Evolutionary conservation across 2,797 vertebrate genomes (phyloP), one percentile per base, ranked within the genome.

Genomic region (Furcifer pardalis): DNA sequence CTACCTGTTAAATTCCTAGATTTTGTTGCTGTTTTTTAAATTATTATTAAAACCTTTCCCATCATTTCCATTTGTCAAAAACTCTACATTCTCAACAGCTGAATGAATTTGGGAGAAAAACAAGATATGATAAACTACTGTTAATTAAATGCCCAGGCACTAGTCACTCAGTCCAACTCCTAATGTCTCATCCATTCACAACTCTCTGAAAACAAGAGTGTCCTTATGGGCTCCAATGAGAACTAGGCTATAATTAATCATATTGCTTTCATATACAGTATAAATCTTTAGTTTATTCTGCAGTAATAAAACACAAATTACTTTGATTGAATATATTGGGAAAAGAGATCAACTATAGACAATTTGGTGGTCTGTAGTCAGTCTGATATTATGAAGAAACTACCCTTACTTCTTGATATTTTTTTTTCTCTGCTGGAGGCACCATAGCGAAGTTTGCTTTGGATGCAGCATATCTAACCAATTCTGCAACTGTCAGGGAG

Each of bases 91-190:
- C 60, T 30, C 79, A 12, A 66, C 82, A 7, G 2, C 19, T 63
- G 30, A 79, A 2, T 76, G 83, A 76, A 35, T 87, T 76, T 79
- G 78, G 79, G 0, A 81, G 59, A 91, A 90, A 76, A 75, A 79
- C 72, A 78, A 86, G 82, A 69, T 81, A 78, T 63, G 5, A 52
- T 2, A 56, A 5, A 82, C 66, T 10, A 88, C 4, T 65, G 68
- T 72, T 80, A 84, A 83, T 81, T 86, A 52, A 76, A 44, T 37
- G 9, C 42, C 32, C 12, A 75, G 42, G 49, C 9, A 32, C 65
- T 79, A 79, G 40, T 56, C 44, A 83, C 42, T 13, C 25, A 25
- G 23, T 19, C 27, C 10, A 23, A 17, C 42, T 76, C 42, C 71
- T 49, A 27, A 37, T 75, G 46, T 75, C 44, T 7, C 32, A 40